Evolutionary conservation across 2,797 vertebrate genomes (phyloP).

Genomic region (Chelidonichthys spinosus): DNA sequence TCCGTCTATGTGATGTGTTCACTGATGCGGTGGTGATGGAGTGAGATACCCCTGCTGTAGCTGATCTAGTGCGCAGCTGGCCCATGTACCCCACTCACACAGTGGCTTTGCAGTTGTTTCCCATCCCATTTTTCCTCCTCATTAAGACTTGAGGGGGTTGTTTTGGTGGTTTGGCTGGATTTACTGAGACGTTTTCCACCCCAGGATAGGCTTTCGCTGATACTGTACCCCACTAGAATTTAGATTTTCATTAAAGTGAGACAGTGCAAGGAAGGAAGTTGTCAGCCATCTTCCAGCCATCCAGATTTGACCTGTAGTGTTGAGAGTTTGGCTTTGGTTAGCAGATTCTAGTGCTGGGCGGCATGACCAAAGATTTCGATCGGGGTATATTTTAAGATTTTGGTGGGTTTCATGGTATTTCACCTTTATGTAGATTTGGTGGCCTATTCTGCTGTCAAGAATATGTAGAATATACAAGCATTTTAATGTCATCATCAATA

Average conservation of each 20-base stretch:
- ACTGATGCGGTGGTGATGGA: conserved; percentile 72
- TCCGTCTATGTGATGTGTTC: conserved; percentile 64
- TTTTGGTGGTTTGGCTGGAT: conserved; percentile 50
- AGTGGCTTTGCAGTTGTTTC: conserved; percentile 59
- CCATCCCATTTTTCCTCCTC: conserved; percentile 51
- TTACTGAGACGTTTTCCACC: conserved; percentile 39
- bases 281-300: conserved; percentile 4
- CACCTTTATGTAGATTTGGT: neutral
- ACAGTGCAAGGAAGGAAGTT: conserved; percentile 14
- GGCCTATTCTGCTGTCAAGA: neutral
- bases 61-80: conserved; percentile 72
- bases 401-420: neutral
- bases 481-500: neutral
- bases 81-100: conserved; percentile 47
- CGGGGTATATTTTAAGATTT: neutral
- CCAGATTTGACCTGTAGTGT: conserved; percentile 8
- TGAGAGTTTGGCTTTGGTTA: neutral
- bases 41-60: conserved; percentile 69
- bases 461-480: neutral
- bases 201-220: conserved; percentile 37
- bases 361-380: neutral
- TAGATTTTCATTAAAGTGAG: conserved; percentile 8
- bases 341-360: neutral
- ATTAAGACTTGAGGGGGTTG: conserved; percentile 60
- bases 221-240: conserved; percentile 13